Evolutionary conservation across 2,888 invertebrate species (phyloP).

Genomic region (Eupithecia tripunctaria): DNA sequence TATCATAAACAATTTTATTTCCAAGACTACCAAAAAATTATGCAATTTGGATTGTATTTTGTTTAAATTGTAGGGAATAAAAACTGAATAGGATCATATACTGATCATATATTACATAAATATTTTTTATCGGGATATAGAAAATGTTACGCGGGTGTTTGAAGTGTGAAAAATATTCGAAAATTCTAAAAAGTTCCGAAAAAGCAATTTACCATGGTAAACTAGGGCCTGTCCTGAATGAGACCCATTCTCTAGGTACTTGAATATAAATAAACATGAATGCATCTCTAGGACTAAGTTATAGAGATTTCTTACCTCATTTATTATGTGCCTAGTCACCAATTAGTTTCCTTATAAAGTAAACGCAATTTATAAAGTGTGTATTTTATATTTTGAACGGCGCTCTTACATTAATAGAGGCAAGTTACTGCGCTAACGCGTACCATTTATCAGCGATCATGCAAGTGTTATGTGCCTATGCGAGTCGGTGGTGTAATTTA

Average conservation of each 20-base stretch:
- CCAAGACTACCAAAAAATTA: neutral
- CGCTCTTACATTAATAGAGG: conserved; percentile 52
- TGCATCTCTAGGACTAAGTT: conserved; percentile 42
- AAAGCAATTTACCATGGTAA: neutral
- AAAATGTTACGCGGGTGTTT: neutral
- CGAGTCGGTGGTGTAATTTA: conserved; percentile 50
- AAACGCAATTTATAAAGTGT: conserved; percentile 50
- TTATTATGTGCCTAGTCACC: conserved; percentile 51
- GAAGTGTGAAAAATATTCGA: neutral
- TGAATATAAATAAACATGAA: conserved; percentile 31
- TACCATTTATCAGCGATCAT: conserved; percentile 50
- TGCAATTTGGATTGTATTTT: too few relatives aligned
- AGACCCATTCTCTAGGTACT: neutral
- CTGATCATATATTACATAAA: neutral
- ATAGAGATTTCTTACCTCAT: conserved; percentile 47
- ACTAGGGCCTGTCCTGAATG: neutral
- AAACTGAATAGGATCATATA: neutral
- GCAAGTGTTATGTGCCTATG: conserved; percentile 33
- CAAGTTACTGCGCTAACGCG: conserved; percentile 54
- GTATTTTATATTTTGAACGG: conserved; percentile 55
- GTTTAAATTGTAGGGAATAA: neutral
- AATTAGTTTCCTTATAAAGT: conserved; percentile 51
- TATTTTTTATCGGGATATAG: neutral
- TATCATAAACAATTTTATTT: neutral
- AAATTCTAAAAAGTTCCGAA: neutral